Conservation (phyloP, 2,113 vertebrate genomes). For the Oreocharis arfaki region DNA sequence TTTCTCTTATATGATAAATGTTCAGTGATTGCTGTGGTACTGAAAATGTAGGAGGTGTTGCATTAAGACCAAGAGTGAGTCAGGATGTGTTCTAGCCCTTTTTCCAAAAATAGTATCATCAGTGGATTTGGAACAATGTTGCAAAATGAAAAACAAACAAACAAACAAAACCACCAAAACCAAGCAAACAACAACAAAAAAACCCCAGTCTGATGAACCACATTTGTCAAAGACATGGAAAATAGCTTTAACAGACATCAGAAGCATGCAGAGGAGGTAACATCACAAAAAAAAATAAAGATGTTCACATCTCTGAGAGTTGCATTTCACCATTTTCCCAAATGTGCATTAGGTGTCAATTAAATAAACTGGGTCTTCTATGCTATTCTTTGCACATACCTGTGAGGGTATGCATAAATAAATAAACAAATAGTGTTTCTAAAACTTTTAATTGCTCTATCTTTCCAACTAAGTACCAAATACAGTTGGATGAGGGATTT, state of each 20-base stretch:
- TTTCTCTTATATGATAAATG: not conserved
- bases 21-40: not conserved
- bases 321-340: not conserved
- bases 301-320: not conserved
- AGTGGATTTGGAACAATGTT: not conserved
- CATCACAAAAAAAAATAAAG: not conserved
- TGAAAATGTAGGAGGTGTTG: not conserved
- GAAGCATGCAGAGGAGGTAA: not conserved
- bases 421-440: not conserved
- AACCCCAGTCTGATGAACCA: not conserved
- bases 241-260: not conserved
- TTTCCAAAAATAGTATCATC: not conserved
- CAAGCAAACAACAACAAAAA: not conserved
- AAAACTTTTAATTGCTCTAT: not conserved
- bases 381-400: rapidly evolving
- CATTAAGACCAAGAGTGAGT: not conserved
- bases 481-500: not conserved
- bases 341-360: not conserved
- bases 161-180: not conserved
- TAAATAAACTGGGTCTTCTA: not conserved
- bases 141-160: too few relatives aligned
- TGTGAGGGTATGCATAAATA: not conserved
- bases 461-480: not conserved
- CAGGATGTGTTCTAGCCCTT: not conserved
- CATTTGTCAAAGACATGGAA: not conserved